Conservation (phyloP, 1,140 invertebrate species). For the Dryas iulia region DNA sequence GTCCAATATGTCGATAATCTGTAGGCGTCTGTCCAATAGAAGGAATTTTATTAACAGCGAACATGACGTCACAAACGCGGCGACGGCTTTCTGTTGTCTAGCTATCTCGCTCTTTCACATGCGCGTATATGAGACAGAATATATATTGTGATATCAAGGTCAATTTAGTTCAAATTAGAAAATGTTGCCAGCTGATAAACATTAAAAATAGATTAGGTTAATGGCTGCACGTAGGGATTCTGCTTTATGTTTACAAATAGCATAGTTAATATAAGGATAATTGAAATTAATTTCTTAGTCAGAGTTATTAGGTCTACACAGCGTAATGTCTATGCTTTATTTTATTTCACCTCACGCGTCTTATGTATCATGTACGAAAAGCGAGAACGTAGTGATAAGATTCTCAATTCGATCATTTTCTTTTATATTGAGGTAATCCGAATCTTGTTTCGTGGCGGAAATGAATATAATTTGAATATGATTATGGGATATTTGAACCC, state of each 20-base stretch:
- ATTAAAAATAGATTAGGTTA: conserved; percentile 17
- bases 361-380: no score
- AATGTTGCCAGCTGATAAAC: conserved; percentile 21
- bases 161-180: conserved; percentile 19
- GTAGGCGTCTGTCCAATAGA: conserved; percentile 20
- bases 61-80: conserved; percentile 21
- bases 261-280: neutral
- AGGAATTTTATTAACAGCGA: conserved; percentile 24
- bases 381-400: no score
- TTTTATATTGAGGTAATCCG: no score
- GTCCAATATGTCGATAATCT: conserved; percentile 19
- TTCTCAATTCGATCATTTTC: no score
- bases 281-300: neutral
- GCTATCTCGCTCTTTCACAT: conserved; percentile 12
- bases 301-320: neutral
- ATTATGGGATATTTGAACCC: no score
- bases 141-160: conserved; percentile 20
- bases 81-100: conserved; percentile 15
- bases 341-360: neutral
- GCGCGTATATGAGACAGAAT: neutral
- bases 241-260: neutral
- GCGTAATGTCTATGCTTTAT: neutral
- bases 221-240: neutral
- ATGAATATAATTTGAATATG: no score
- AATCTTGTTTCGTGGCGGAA: no score